These are phyloP conservation scores for Cinara cedri DNA, from an alignment of 2,888 invertebrate genomes.

Conservation along the genomic window DNA sequence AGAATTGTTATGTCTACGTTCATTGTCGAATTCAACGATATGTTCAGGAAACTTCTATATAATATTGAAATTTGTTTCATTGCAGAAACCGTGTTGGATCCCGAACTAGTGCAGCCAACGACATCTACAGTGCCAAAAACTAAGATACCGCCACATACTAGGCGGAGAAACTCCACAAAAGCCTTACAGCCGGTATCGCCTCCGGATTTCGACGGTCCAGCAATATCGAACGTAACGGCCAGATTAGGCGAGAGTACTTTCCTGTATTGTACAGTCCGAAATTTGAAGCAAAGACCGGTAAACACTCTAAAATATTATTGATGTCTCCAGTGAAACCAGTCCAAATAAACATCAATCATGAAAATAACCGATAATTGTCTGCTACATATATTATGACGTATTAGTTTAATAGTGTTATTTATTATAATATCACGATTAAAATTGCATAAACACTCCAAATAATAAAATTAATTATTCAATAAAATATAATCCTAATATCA, in stretches of 20 bases:
- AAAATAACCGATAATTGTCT: no score
- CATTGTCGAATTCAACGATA: no score
- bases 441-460: no score
- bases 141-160: slow-evolving; percentile 16
- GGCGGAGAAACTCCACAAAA: slow-evolving; percentile 44
- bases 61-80: not conserved
- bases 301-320: not conserved
- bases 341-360: no score
- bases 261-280: slow-evolving; percentile 59
- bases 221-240: slow-evolving; percentile 63
- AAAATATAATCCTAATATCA: no score
- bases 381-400: no score
- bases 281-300: slow-evolving; percentile 60
- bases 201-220: slow-evolving; percentile 70
- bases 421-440: no score
- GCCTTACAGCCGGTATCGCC: slow-evolving; percentile 22
- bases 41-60: no score
- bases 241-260: slow-evolving; percentile 59
- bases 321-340: no score
- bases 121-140: slow-evolving; percentile 27
- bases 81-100: slow-evolving; percentile 36
- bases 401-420: no score
- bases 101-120: slow-evolving; percentile 39
- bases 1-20: no score
- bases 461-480: no score